These are phyloP conservation scores for Bombyx huttoni DNA, from an alignment of 2,888 invertebrate genomes.

Conservation along the genomic window DNA sequence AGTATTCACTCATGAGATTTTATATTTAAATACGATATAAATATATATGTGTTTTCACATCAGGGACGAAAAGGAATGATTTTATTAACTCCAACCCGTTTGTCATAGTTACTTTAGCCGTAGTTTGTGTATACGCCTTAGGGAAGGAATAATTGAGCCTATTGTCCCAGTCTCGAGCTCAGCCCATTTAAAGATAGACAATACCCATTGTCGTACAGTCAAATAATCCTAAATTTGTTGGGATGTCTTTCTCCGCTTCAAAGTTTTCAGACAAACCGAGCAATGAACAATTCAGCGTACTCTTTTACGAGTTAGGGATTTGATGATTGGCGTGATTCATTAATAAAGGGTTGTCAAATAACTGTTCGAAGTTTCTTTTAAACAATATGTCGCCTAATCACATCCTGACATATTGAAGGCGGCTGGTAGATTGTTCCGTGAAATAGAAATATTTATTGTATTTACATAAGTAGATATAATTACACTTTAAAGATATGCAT, in stretches of 20 bases:
- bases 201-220: conserved; percentile 53
- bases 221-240: conserved; percentile 54
- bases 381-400: not conserved
- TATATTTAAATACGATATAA: too few relatives aligned
- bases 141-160: conserved; percentile 58
- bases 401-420: not conserved
- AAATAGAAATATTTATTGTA: too few relatives aligned
- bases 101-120: conserved; percentile 27
- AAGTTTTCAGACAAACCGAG: conserved; percentile 33
- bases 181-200: conserved; percentile 58
- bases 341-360: not conserved
- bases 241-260: conserved; percentile 40
- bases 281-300: conserved; percentile 23
- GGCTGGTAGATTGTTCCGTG: too few relatives aligned
- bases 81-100: conserved; percentile 44
- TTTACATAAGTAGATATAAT: too few relatives aligned
- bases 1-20: too few relatives aligned
- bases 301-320: conserved; percentile 13
- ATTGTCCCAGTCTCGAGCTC: conserved; percentile 45
- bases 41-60: conserved; percentile 2
- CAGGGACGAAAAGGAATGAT: conserved; percentile 38
- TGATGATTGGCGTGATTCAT: conserved; percentile 15
- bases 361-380: not conserved
- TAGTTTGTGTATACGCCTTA: conserved; percentile 50
- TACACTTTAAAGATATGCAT: too few relatives aligned